Conservation (phyloP, 2,888 invertebrate species). For the Bursaphelenchus okinawaensis region DNA sequence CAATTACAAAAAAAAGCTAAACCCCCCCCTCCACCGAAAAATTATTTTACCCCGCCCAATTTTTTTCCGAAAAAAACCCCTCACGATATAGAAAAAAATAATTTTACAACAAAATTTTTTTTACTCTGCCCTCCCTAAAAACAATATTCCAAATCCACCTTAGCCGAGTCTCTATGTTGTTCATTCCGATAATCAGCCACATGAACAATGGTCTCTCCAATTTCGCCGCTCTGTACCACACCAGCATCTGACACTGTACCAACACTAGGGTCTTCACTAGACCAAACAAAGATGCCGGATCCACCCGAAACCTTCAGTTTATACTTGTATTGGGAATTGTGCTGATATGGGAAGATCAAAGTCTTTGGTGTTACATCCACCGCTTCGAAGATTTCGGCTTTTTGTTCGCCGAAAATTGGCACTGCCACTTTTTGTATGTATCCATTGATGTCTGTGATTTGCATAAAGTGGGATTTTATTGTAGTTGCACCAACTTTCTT, state of each 20-base stretch:
- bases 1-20: no score
- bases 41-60: no score
- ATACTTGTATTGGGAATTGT: constrained; percentile 19
- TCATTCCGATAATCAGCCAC: constrained; percentile 40
- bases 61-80: no score
- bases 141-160: no score
- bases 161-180: constrained; percentile 23
- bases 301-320: constrained; percentile 39
- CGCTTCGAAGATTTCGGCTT: constrained; percentile 37
- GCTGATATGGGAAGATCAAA: constrained; percentile 39
- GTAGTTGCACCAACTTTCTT: constrained; percentile 29
- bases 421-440: constrained; percentile 22
- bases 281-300: constrained; percentile 40
- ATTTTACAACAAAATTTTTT: no score
- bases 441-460: constrained; percentile 28
- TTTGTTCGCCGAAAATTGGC: constrained; percentile 38
- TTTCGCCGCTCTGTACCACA: constrained; percentile 23
- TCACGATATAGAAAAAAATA: no score
- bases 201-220: constrained; percentile 36
- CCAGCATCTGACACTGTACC: constrained; percentile 37
- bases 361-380: constrained; percentile 33
- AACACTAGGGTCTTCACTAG: constrained; percentile 27
- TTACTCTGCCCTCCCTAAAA: no score
- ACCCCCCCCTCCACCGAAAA: no score
- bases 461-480: constrained; percentile 31